Percentiles rank a stretch among this genome's conserved stretches.
These are phyloP conservation scores for Triplophysa tibetana DNA, from an alignment of 2,113 vertebrate species.

Conservation along the genomic window DNA sequence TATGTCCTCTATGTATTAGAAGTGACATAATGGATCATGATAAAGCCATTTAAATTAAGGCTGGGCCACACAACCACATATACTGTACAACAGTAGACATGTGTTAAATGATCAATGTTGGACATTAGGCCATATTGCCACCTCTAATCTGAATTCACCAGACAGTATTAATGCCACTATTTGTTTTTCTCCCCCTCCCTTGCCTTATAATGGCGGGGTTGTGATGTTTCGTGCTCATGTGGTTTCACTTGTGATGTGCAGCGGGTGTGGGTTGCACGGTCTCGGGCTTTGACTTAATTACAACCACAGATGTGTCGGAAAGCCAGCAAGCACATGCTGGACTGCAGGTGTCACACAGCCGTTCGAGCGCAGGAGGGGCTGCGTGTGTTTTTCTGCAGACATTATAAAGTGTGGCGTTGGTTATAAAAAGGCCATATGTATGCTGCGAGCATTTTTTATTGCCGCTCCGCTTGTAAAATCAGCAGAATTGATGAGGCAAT, in stretches of 20 bases:
- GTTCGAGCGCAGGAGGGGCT: slow-evolving; percentile 38
- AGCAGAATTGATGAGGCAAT: slow-evolving; percentile 61
- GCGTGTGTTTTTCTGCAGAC: slow-evolving; percentile 52
- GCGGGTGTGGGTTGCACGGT: background rate
- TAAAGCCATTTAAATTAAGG: background rate
- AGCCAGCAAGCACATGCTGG: slow-evolving; percentile 30
- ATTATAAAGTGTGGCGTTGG: slow-evolving; percentile 55
- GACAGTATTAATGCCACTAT: background rate
- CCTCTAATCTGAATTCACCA: background rate
- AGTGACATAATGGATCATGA: background rate
- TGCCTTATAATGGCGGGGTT: background rate
- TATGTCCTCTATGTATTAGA: background rate
- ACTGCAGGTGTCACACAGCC: slow-evolving; percentile 52
- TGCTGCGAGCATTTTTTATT: slow-evolving; percentile 61
- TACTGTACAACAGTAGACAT: no score
- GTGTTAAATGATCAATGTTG: no score
- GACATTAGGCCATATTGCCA: background rate
- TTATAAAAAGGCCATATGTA: slow-evolving; percentile 59
- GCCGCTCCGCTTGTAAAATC: slow-evolving; percentile 60
- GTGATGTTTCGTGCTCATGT: slow-evolving; percentile 7
- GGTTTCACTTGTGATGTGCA: slow-evolving; percentile 25
- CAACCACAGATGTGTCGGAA: slow-evolving; percentile 26
- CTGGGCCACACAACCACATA: background rate
- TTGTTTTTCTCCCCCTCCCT: slow-evolving; percentile 11
- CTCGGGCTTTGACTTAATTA: slow-evolving; percentile 15